These are phyloP conservation scores for Microchirus variegatus DNA, from an alignment of 2,797 vertebrate genomes.

Conservation along the genomic window DNA sequence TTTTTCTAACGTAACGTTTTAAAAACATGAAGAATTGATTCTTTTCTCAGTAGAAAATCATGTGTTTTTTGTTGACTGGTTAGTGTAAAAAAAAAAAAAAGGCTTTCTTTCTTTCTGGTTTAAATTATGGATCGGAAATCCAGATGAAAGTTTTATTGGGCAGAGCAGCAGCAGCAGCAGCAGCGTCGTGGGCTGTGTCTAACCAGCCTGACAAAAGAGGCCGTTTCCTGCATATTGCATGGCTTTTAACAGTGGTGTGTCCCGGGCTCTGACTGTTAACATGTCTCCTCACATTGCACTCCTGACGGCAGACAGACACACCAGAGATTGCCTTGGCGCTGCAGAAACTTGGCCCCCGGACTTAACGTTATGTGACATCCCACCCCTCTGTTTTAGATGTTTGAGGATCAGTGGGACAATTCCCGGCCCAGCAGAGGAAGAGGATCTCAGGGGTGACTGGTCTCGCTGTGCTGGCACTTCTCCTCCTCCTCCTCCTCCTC, in stretches of 20 bases:
- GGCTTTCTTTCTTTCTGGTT: slow-evolving; percentile 75
- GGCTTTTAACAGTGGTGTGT: slow-evolving; percentile 80
- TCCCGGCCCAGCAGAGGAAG: slow-evolving; percentile 71
- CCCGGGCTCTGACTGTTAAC: slow-evolving; percentile 77
- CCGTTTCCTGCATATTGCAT: slow-evolving; percentile 83
- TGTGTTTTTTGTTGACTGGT: slow-evolving; percentile 71
- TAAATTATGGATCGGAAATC: slow-evolving; percentile 83
- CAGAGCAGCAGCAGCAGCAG: slow-evolving; percentile 70
- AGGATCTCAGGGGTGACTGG: slow-evolving; percentile 48
- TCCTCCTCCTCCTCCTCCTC: slow-evolving; percentile 57
- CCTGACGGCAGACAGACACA: slow-evolving; percentile 74
- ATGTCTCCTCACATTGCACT: slow-evolving; percentile 80
- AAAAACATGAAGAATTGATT: too few relatives aligned
- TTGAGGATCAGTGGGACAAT: slow-evolving; percentile 79
- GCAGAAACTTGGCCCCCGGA: slow-evolving; percentile 67
- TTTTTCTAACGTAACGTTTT: too few relatives aligned
- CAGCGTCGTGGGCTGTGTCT: slow-evolving; percentile 69
- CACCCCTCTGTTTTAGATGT: slow-evolving; percentile 67
- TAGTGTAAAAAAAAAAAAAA: slow-evolving; percentile 68
- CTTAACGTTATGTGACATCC: slow-evolving; percentile 77
- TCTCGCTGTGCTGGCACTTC: slow-evolving; percentile 59
- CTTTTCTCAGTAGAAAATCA: slow-evolving; percentile 39
- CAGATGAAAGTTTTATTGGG: slow-evolving; percentile 84
- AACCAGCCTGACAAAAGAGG: slow-evolving; percentile 80
- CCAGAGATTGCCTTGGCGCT: slow-evolving; percentile 68